Conservation (phyloP, 2,797 vertebrate species). For the Fundulus diaphanus region DNA sequence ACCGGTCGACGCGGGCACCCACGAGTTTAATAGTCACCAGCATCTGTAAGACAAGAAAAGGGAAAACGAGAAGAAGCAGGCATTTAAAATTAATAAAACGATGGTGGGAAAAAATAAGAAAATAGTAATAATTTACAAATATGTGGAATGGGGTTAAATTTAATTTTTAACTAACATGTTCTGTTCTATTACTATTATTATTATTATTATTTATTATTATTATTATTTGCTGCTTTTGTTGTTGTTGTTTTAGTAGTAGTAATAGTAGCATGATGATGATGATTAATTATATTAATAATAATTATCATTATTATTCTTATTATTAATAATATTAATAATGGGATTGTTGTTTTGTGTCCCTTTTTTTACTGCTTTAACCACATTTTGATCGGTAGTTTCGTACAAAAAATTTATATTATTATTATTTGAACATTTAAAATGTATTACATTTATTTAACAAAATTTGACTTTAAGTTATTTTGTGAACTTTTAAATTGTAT, state of each 20-base stretch:
- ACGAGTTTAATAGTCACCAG: conserved; percentile 29
- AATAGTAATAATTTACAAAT: background rate
- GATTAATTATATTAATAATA: background rate
- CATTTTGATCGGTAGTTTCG: background rate
- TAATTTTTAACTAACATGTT: background rate
- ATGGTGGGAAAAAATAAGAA: background rate
- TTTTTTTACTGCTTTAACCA: background rate
- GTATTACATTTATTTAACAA: no score
- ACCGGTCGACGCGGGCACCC: conserved; percentile 50
- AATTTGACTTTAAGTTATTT: background rate
- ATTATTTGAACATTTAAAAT: background rate
- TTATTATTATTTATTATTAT: no score
- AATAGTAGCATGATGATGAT: background rate
- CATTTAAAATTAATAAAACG: conserved; percentile 22
- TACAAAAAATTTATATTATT: background rate
- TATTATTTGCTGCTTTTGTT: no score
- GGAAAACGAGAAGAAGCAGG: background rate
- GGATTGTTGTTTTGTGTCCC: background rate
- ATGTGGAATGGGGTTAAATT: background rate
- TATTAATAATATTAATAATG: background rate
- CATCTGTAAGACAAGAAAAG: conserved; percentile 35
- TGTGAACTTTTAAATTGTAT: background rate
- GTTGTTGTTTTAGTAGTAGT: background rate
- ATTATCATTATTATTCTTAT: background rate
- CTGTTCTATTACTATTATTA: background rate